Percentiles rank a stretch among this genome's conserved stretches.
Conservation (phyloP, 1,140 invertebrate genomes). For the Notospermus geniculatus region DNA sequence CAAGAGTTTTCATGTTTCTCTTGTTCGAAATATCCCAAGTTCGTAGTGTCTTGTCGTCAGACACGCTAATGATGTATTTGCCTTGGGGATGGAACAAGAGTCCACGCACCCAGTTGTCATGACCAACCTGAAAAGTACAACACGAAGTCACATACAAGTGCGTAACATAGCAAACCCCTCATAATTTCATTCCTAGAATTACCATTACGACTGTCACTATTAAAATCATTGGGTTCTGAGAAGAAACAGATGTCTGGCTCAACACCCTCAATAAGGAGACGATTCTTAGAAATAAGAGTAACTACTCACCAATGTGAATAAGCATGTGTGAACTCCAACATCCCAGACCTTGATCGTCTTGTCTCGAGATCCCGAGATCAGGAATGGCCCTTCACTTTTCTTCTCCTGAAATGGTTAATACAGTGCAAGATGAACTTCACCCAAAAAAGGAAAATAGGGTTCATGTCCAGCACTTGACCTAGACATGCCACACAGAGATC, state of each 20-base stretch:
- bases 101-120: conserved; percentile 98
- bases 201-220: too few species aligned
- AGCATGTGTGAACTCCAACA: conserved; percentile 84
- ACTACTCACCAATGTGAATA: conserved; percentile 73
- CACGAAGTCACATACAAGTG: too few species aligned
- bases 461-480: too few species aligned
- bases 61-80: conserved; percentile 91
- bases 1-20: conserved; percentile 87
- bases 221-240: too few species aligned
- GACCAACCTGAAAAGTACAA: conserved; percentile 64
- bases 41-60: conserved; percentile 95
- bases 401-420: neutral
- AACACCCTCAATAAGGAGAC: too few species aligned
- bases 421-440: too few species aligned
- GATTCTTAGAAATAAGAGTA: neutral
- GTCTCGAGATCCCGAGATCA: conserved; percentile 94
- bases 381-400: conserved; percentile 73
- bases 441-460: neutral
- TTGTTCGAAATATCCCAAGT: conserved; percentile 96
- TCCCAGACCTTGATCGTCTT: conserved; percentile 98
- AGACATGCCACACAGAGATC: too few species aligned
- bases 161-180: too few species aligned
- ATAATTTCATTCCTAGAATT: too few species aligned
- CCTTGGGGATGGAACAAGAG: conserved; percentile 95
- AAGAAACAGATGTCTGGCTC: too few species aligned